A percentile compares a stretch with the other conserved stretches of the same genome.
Conservation (phyloP, 2,797 vertebrate genomes). For the Macropus fuliginosus region DNA sequence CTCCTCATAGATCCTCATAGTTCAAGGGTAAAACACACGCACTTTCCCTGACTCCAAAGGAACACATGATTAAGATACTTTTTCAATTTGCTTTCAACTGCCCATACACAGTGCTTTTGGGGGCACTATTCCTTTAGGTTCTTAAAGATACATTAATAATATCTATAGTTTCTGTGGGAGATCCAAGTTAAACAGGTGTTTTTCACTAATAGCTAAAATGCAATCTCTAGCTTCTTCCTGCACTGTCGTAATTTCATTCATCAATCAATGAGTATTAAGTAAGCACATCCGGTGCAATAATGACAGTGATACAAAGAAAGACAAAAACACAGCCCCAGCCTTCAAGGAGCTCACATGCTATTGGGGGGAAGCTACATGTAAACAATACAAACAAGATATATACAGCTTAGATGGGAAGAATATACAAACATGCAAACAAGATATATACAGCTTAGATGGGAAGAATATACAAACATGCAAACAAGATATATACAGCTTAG, state of each 20-base stretch:
- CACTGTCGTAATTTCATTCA: background rate
- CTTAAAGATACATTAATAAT: background rate
- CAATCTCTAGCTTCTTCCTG: background rate
- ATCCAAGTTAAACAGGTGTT: background rate
- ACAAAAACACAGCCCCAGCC: background rate
- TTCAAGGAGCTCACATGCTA: background rate
- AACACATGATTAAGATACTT: background rate
- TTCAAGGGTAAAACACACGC: background rate
- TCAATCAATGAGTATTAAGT: background rate
- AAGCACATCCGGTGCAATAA: background rate
- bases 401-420: background rate
- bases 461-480: too few relatives aligned
- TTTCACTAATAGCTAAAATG: background rate
- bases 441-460: background rate
- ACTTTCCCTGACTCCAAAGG: background rate
- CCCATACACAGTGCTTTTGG: background rate
- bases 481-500: background rate
- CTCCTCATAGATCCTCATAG: background rate
- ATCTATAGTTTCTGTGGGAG: background rate
- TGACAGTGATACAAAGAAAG: background rate
- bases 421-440: too few relatives aligned
- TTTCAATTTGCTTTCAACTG: background rate
- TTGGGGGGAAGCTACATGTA: background rate
- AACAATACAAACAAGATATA: background rate
- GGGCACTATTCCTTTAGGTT: background rate